Base-by-base conservation (phyloP, 2,888 invertebrate species). In the Operophtera brumata region DNA sequence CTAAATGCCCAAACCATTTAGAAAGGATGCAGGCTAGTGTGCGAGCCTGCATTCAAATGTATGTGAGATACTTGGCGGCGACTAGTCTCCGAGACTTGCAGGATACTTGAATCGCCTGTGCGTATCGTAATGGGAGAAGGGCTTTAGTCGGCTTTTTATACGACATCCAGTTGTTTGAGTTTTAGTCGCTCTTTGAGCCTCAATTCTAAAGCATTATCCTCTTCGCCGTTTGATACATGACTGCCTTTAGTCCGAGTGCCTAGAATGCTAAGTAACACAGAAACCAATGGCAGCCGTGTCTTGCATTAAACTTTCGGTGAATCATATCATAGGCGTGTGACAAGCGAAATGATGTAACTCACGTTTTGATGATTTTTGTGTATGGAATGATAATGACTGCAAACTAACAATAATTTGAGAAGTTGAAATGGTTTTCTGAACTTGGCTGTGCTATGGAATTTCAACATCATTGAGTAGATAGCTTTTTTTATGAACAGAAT, bases 271-370 rank as follows among this genome's bases (percentile, higher is more conserved):
- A 58, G 58, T 45, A 49, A 20, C 51, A 61, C 59, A 59, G 59
- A 54, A 59, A 47, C 57, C 57, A 55, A 58, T 56, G 57, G 59
- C 58, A 51, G 42, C 56, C 64, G 66, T 66, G 62, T 48, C 51
- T 56, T 56, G 66, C 55, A 66, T 66, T 54, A 35, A 62, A 57
- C 52, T 61, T 51, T 61, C 40, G 39, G 49, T 62, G 64, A 62
- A 54, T 66, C 60, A 60, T 49, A 41, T 28, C 34, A 34, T 6
- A 9, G 50, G 45, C 11, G 14, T 40, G 37, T 44, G 46, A 46
- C 41, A 40, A 37, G 26, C 36, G 32, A 52, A 59, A 41, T 59
- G 51, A 59, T 57, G 54, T 61, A 61, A 64, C 57, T 54, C 36
- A 46, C 41, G 28, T 32, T 41, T 49, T 8, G 10, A 26, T 45